A percentile compares a stretch with the other conserved stretches of the same genome.
Conservation (phyloP, 2,888 invertebrate genomes). For the Hydroisotoma schaefferi region DNA sequence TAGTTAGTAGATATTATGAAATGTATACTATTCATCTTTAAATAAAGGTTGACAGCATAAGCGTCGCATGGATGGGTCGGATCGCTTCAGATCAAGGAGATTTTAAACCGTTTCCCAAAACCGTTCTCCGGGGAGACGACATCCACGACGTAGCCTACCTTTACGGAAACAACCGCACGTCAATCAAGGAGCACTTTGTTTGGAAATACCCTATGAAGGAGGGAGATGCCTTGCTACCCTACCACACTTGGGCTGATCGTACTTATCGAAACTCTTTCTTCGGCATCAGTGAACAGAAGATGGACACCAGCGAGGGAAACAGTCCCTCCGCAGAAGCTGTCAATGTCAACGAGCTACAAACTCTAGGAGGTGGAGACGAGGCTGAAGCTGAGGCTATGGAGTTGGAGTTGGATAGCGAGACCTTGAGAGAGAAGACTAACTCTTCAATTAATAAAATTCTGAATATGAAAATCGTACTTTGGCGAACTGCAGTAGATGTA, state of each 20-base stretch:
- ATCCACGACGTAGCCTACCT: neutral
- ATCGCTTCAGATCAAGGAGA: neutral
- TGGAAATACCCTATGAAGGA: slow-evolving; percentile 3
- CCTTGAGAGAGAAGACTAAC: too few relatives aligned
- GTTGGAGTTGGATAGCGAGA: too few relatives aligned
- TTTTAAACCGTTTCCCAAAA: neutral
- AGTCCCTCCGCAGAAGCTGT: too few relatives aligned
- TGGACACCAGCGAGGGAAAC: too few relatives aligned
- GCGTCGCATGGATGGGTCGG: slow-evolving; percentile 13
- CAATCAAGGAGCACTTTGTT: neutral
- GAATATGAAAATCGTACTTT: slow-evolving; percentile 12
- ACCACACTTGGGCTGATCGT: neutral
- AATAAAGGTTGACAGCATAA: slow-evolving; percentile 5
- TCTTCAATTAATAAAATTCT: too few relatives aligned
- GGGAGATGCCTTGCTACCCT: neutral
- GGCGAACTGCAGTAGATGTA: slow-evolving; percentile 21
- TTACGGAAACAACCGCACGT: slow-evolving; percentile 4
- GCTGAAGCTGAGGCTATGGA: neutral
- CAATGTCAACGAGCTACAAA: too few relatives aligned
- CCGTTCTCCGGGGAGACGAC: neutral
- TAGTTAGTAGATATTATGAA: neutral
- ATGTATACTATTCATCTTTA: neutral
- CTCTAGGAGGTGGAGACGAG: neutral
- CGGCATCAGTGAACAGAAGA: neutral
- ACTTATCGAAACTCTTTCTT: neutral